A percentile compares a stretch with the other conserved stretches of the same genome.
Conservation (phyloP, 2,888 invertebrate genomes). For the Octodonta nipae region DNA sequence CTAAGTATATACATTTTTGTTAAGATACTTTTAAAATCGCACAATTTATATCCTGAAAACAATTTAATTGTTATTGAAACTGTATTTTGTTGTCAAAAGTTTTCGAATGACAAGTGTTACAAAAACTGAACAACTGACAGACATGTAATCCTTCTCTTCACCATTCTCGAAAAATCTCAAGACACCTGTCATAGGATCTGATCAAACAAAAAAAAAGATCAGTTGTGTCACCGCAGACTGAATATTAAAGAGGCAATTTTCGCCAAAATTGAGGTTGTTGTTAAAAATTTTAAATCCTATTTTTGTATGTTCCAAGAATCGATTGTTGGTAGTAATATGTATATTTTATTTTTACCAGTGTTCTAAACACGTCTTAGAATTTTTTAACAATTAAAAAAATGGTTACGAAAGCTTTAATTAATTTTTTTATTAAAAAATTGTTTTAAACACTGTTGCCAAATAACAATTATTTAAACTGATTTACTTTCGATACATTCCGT, state of each 20-base stretch:
- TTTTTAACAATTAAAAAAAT: conserved; percentile 25
- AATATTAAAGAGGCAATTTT: conserved; percentile 13
- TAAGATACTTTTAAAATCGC: too few relatives aligned
- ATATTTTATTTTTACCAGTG: conserved; percentile 29
- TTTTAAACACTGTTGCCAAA: conserved; percentile 36
- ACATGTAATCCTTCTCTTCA: too few relatives aligned
- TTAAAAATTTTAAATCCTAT: conserved; percentile 26
- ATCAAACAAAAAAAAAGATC: conserved; percentile 7
- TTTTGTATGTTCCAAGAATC: conserved; percentile 28
- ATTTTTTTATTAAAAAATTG: conserved; percentile 23
- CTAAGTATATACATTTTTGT: too few relatives aligned
- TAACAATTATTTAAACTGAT: conserved; percentile 27
- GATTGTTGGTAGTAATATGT: conserved; percentile 29
- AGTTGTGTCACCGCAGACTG: conserved; percentile 25
- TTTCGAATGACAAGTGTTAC: too few relatives aligned
- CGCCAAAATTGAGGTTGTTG: conserved; percentile 10
- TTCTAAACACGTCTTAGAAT: conserved; percentile 22
- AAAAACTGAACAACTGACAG: too few relatives aligned
- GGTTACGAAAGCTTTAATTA: conserved; percentile 35
- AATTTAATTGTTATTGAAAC: too few relatives aligned
- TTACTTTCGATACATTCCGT: conserved; percentile 35
- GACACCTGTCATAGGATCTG: too few relatives aligned
- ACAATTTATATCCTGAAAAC: too few relatives aligned
- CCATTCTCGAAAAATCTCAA: too few relatives aligned
- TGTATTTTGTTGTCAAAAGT: too few relatives aligned